Evolutionary conservation across 2,888 invertebrate species (phyloP).

Genomic region (Petrophora chlorosata): DNA sequence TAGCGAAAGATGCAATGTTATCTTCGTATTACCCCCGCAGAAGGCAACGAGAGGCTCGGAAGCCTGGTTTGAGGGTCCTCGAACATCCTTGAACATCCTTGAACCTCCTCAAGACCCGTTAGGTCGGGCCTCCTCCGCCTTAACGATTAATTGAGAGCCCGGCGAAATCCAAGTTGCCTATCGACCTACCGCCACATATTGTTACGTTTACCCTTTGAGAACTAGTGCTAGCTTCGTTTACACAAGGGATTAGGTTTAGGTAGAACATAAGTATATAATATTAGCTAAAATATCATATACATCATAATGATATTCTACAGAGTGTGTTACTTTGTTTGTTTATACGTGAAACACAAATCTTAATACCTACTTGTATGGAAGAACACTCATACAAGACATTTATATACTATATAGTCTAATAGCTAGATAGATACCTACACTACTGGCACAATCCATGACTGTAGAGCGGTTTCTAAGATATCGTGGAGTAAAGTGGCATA

Average conservation of each 20-base stretch:
- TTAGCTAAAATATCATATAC: background rate
- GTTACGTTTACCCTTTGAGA: constrained; percentile 26
- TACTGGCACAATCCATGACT: too few relatives aligned
- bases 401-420: too few relatives aligned
- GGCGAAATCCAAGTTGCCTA: constrained; percentile 57
- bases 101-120: constrained; percentile 21
- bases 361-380: too few relatives aligned
- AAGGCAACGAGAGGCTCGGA: constrained; percentile 39
- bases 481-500: too few relatives aligned
- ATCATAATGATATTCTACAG: too few relatives aligned
- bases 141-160: constrained; percentile 67
- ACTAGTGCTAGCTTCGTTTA: constrained; percentile 8
- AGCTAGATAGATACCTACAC: too few relatives aligned
- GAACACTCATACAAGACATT: too few relatives aligned
- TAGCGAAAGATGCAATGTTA: constrained; percentile 40
- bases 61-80: constrained; percentile 44
- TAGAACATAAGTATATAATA: background rate
- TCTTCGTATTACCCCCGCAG: constrained; percentile 34
- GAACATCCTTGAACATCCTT: constrained; percentile 33
- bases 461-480: too few relatives aligned
- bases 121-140: constrained; percentile 39
- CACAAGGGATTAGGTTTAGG: constrained; percentile 11
- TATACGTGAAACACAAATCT: too few relatives aligned
- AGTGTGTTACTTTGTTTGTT: too few relatives aligned
- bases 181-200: constrained; percentile 41